phyloP scores from a whole-genome alignment of 1,140 invertebrate genomes.

The Drosophila ogumai region DNA sequence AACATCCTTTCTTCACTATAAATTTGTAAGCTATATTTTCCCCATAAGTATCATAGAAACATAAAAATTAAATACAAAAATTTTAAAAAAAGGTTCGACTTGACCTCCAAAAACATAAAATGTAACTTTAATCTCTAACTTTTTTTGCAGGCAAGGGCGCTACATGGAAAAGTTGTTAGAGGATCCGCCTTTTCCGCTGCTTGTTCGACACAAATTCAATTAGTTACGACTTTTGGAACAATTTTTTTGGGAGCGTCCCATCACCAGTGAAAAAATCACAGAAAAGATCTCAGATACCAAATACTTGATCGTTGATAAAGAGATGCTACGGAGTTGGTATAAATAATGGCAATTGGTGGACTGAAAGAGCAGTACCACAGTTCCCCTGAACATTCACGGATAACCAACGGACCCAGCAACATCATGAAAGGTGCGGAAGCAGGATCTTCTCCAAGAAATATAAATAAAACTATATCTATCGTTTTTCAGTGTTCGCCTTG shows the following conservation, averaged over 20 bases:
- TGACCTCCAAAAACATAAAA: not conserved
- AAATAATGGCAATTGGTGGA: slow-evolving; percentile 61
- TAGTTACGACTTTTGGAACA: slow-evolving; percentile 33
- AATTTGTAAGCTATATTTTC: no score
- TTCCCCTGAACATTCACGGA: slow-evolving; percentile 61
- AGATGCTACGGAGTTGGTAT: slow-evolving; percentile 45
- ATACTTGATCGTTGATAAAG: slow-evolving; percentile 47
- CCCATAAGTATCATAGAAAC: not conserved
- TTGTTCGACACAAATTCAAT: slow-evolving; percentile 71
- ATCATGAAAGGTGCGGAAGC: slow-evolving; percentile 65
- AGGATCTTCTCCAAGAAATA: not conserved
- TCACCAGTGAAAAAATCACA: slow-evolving; percentile 5
- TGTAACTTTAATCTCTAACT: not conserved
- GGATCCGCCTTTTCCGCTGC: slow-evolving; percentile 15
- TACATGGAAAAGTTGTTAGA: slow-evolving; percentile 68
- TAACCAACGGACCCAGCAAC: slow-evolving; percentile 30
- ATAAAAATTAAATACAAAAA: no score
- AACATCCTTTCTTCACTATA: no score
- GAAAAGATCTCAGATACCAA: slow-evolving; percentile 45
- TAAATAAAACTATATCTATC: not conserved
- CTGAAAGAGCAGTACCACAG: slow-evolving; percentile 64
- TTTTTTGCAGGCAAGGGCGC: not conserved
- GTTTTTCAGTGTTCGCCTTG: slow-evolving; percentile 58
- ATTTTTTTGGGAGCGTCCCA: slow-evolving; percentile 15
- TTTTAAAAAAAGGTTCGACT: no score